Percentiles rank a stretch among this genome's conserved stretches.
phyloP scores from a whole-genome alignment of 2,888 invertebrate species.

The Romanomermis culicivorax region DNA sequence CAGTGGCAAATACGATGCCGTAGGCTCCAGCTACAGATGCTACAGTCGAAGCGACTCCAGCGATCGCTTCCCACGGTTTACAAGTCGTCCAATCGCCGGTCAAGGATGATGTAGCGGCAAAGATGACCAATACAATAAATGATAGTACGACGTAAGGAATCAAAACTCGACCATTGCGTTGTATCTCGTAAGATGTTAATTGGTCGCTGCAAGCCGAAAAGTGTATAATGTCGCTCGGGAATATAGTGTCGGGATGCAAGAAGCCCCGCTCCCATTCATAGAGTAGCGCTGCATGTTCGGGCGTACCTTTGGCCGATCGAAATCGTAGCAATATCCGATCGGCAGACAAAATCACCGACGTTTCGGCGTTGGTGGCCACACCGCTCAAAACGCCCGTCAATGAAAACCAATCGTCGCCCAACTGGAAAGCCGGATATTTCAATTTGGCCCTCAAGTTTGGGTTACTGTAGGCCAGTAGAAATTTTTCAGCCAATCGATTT shows the following conservation, averaged over 20 bases:
- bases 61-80: slow-evolving; percentile 6
- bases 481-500: not conserved
- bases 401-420: not conserved
- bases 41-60: not conserved
- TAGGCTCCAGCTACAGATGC: not conserved
- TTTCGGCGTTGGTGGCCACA: not conserved
- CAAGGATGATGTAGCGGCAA: not conserved
- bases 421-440: not conserved
- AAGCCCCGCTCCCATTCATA: not conserved
- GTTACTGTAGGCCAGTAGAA: not conserved
- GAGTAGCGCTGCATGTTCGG: not conserved
- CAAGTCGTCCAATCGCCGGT: not conserved
- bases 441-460: not conserved
- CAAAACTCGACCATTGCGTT: not conserved
- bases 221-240: not conserved
- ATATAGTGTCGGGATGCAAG: not conserved
- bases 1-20: not conserved
- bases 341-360: not conserved
- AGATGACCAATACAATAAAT: not conserved
- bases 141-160: not conserved
- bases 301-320: not conserved
- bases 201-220: not conserved
- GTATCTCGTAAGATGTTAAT: not conserved
- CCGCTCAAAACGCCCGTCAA: not conserved
- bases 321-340: not conserved